phyloP scores from a whole-genome alignment of 1,140 invertebrate species.

The Megalopta genalis region DNA sequence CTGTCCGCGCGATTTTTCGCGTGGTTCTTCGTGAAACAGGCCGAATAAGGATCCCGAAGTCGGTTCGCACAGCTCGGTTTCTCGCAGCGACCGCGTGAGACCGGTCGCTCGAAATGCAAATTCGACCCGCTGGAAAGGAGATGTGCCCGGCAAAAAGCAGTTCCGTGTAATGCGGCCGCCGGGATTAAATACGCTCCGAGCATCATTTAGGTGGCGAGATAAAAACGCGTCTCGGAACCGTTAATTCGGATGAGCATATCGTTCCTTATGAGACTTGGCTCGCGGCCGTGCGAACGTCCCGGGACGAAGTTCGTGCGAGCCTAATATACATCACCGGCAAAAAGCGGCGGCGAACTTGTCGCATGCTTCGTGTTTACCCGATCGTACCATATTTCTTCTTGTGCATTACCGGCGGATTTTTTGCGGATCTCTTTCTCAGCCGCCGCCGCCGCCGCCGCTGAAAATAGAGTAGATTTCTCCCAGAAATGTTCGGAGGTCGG shows the following conservation, averaged over 20 bases:
- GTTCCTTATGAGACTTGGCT: background rate
- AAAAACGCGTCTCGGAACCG: slow-evolving; percentile 4
- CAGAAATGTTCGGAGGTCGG: too few species aligned
- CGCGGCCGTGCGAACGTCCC: background rate
- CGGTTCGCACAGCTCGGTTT: background rate
- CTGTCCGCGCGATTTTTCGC: background rate
- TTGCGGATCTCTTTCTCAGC: too few species aligned
- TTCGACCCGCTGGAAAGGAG: background rate
- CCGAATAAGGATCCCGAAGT: background rate
- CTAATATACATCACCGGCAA: background rate
- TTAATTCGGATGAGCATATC: slow-evolving; percentile 15
- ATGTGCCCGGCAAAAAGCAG: slow-evolving; percentile 6
- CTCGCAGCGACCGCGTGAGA: background rate
- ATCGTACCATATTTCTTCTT: too few species aligned
- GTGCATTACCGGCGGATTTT: too few species aligned
- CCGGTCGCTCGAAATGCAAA: slow-evolving; percentile 14
- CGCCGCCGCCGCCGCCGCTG: too few species aligned
- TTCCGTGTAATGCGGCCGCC: slow-evolving; percentile 5
- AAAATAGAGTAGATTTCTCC: too few species aligned
- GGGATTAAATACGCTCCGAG: background rate
- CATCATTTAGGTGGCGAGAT: slow-evolving; percentile 10
- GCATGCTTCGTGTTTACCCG: too few species aligned
- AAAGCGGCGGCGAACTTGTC: too few species aligned
- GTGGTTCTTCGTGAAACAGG: background rate
- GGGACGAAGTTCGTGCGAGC: background rate